Conservation (phyloP, 1,140 invertebrate species). For the Campoletis sonorensis region DNA sequence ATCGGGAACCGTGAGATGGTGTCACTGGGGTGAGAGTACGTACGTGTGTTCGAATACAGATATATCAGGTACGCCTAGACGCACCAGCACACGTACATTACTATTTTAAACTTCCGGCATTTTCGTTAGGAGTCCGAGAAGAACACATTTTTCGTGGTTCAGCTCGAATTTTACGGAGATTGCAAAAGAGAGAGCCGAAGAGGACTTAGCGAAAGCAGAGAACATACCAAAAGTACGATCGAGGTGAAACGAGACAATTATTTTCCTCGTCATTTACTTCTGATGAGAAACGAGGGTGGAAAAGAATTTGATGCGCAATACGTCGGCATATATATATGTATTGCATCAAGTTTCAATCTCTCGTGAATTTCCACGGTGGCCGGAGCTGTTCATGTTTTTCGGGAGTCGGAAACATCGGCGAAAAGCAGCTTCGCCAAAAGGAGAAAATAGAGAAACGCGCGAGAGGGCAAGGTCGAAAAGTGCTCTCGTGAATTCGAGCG, state of each 20-base stretch:
- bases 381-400: background rate
- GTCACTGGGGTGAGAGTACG: background rate
- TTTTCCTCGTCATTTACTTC: slow-evolving; percentile 36
- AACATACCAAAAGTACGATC: background rate
- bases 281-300: slow-evolving; percentile 31
- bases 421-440: background rate
- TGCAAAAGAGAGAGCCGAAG: slow-evolving; percentile 16
- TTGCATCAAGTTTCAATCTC: background rate
- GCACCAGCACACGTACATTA: background rate
- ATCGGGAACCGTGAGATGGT: background rate
- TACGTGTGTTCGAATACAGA: background rate
- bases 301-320: slow-evolving; percentile 2
- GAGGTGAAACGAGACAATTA: slow-evolving; percentile 37
- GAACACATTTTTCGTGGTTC: background rate
- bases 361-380: background rate
- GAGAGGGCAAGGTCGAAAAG: slow-evolving; percentile 45
- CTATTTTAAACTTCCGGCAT: slow-evolving; percentile 26
- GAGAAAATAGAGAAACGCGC: background rate
- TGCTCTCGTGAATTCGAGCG: slow-evolving; percentile 47
- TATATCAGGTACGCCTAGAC: background rate
- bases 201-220: slow-evolving; percentile 18
- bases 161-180: slow-evolving; percentile 25
- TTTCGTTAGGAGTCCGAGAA: background rate
- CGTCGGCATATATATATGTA: slow-evolving; percentile 1
- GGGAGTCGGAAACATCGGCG: background rate